A percentile compares a stretch with the other conserved stretches of the same genome.
Evolutionary conservation across 2,113 vertebrate species (phyloP).

Genomic region (Heptranchias perlo): DNA sequence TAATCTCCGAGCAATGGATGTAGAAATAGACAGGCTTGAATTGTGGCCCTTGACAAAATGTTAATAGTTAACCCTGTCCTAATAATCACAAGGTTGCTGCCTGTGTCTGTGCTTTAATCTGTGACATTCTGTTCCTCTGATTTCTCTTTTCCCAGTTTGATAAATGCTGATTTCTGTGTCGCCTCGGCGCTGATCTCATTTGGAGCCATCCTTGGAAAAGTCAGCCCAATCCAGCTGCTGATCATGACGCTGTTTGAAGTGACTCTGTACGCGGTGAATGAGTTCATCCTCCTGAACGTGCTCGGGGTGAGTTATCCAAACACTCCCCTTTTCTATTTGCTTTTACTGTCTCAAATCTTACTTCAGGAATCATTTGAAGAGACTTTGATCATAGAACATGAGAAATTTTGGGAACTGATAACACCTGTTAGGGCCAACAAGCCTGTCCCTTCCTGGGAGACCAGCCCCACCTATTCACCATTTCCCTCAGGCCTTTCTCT

Average conservation of each 20-base stretch:
- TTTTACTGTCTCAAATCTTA: background rate
- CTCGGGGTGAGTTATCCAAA: slow-evolving; percentile 73
- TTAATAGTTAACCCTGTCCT: background rate
- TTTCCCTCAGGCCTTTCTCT: background rate
- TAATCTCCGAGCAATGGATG: background rate
- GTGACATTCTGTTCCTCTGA: background rate
- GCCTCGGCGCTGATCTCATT: slow-evolving; percentile 83
- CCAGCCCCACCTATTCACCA: background rate
- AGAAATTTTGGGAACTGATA: background rate
- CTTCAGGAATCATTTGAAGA: background rate
- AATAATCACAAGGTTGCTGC: background rate
- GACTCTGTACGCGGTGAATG: slow-evolving; percentile 82
- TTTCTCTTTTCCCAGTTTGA: slow-evolving; percentile 64
- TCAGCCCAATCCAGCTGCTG: slow-evolving; percentile 84
- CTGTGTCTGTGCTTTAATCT: background rate
- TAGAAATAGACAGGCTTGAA: background rate
- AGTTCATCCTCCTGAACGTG: slow-evolving; percentile 75
- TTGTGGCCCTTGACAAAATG: background rate
- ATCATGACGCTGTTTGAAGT: slow-evolving; percentile 86
- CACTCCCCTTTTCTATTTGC: background rate
- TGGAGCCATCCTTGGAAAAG: slow-evolving; percentile 87
- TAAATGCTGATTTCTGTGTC: slow-evolving; percentile 93
- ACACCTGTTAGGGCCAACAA: background rate
- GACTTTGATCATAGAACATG: background rate
- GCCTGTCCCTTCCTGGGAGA: background rate